These are phyloP conservation scores for Pollenia labialis DNA, from an alignment of 2,888 invertebrate species.

Conservation along the genomic window DNA sequence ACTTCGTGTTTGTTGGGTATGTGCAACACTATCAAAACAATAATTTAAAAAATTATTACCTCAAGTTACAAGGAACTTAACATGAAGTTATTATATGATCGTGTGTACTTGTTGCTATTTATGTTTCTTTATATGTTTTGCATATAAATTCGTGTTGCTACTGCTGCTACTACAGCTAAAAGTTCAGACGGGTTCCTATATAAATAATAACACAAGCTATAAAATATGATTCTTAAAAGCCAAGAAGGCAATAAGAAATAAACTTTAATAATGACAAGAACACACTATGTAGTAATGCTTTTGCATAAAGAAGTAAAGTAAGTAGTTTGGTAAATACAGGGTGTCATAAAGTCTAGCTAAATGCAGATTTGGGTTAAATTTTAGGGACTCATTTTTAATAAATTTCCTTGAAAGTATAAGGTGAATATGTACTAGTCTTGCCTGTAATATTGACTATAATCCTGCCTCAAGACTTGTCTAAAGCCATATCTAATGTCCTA, in stretches of 20 bases:
- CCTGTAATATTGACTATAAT: no score
- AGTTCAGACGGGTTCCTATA: not conserved
- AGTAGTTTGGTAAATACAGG: not conserved
- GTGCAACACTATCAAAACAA: slow-evolving; percentile 29
- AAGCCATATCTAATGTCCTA: no score
- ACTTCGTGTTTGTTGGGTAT: no score
- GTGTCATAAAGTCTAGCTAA: not conserved
- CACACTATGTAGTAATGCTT: not conserved
- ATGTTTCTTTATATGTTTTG: slow-evolving; percentile 48
- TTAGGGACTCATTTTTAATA: no score
- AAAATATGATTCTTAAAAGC: slow-evolving; percentile 8
- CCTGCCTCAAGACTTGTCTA: no score
- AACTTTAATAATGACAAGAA: slow-evolving; percentile 2
- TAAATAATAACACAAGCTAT: not conserved
- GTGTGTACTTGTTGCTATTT: slow-evolving; percentile 23
- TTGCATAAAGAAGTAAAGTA: no score
- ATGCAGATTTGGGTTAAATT: no score
- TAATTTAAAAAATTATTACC: slow-evolving; percentile 46
- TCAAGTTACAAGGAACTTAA: slow-evolving; percentile 62
- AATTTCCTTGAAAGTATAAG: no score
- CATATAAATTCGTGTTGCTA: slow-evolving; percentile 50
- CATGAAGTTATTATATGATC: not conserved
- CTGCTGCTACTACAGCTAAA: not conserved
- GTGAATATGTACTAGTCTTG: no score
- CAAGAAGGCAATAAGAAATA: not conserved